Base-by-base conservation (phyloP, 2,888 invertebrate genomes). In the Sthenelais limicola region DNA sequence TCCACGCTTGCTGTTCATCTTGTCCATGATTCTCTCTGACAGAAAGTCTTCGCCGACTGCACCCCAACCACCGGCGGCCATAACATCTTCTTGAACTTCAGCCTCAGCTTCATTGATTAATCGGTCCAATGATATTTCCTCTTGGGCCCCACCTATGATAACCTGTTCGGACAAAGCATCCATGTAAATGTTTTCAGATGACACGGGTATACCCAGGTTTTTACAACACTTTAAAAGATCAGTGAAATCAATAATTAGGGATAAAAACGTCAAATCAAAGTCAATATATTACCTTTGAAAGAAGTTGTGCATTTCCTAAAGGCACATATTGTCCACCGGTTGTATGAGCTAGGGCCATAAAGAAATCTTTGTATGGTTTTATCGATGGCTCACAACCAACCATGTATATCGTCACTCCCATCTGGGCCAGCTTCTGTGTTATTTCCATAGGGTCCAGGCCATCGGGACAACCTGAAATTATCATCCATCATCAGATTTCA, bases 321-420 rank as follows among this genome's bases (percentile, higher is more conserved):
- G 86, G 85, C 3, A 85, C 81, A 74, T 84, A 85, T 73, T 84
- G 85, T 3, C 85, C 86, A 0, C 86, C 85, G 2, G 86, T 85
- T 5, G 81, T 76, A 71, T 80, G 82, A 0, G 84, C 82, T 15
- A 86, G 52, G 0, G 82, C 81, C 74, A 80, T 80, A 75, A 84
- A 85, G 73, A 84, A 85, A 49, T 84, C 84, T 68, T 80, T 81
- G 74, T 81, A 84, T 1, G 79, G 79, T 0, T 51, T 71, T 4
- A 85, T 81, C 21, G 77, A 73, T 18, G 85, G 83, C 71, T 85
- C 84, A 77, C 84, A 84, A 0, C 85, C 85, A 0, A 83, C 83
- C 52, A 80, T 77, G 71, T 86, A 85, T 28, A 86, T 68, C 5
- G 83, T 83, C 21, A 86, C 75, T 1, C 80, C 82, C 73, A 84